Evolutionary conservation across 2,888 invertebrate genomes (phyloP), one percentile per base, ranked within the genome.

Genomic region (Dicroscelio sp.): DNA sequence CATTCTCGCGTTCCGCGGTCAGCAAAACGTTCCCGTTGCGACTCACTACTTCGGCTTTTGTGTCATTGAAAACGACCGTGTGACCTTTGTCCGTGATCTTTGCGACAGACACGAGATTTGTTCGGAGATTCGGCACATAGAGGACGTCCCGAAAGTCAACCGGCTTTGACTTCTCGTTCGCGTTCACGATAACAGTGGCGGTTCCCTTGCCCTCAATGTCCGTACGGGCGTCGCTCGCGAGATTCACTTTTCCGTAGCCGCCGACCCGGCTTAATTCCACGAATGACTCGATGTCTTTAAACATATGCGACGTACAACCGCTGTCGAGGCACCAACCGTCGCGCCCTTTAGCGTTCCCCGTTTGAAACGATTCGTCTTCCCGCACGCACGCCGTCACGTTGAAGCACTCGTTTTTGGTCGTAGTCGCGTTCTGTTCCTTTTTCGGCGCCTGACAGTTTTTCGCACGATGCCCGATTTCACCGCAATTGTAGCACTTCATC

Each of bases 221-320:
- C n/a, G 52, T 6, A 1, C 52, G 20, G 27, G 52, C 88, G 35
- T 58, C 79, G 48, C 63, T 90, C 3, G 85, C 90, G 17, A 85
- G 33, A 43, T 85, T 88, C 10, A 90, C 5, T n/a, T 25, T 67
- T 6, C 65, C 33, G 78, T 23, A 52, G 78, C 79, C 33, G 86
- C 27, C 30, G 23, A 23, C n/a, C n/a, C n/a, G 20, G n/a, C 23
- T 52, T 20, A 52, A n/a, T 23, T 52, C 52, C 35, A 30, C 25
- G 63, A 91, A 91, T 30, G 63, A 43, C 23, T 86, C 23, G 6
- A 88, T 52, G 55, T 87, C 69, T 10, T 78, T 79, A 33, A 86
- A 86, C 84, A 91, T 33, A 31, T 91, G 89, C 2, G 90, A 82
- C 10, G 90, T 82, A 33, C 79, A 86, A 27, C 89, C 91, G 60